Base-by-base conservation (phyloP, 2,113 vertebrate species). In the Bubo scandiacus region DNA sequence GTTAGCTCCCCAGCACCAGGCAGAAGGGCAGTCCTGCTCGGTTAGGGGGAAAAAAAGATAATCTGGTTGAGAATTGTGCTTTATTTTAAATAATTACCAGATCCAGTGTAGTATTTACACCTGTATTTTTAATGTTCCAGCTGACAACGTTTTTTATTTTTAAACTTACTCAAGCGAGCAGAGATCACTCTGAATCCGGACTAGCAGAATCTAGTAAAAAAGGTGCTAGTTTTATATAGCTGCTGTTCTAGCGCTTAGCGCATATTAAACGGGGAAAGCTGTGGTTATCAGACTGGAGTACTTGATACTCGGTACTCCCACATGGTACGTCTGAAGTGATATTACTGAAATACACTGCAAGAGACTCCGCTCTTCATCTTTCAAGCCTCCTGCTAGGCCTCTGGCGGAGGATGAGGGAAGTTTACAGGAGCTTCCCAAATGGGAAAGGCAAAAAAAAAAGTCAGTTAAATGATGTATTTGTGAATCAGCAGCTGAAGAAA, bases 401-500 rank as follows among this genome's bases (percentile, higher is more conserved):
- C 57, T 65, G 59, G 40, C 1, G 0, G 54, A 86, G 81, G 61
- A 58, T 54, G 30, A 78, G 42, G 81, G 70, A 73, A 54, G 54
- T 82, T 90, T 77, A 54, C 57, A 58, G 92, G 80, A 83, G 54
- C 47, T 92, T 78, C 91, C 88, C 75, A 55, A 88, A 63, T 20
- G 42, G 66, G 61, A 18, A 72, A 55, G 3, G 12, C 1, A 27
- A 62, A 18, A 61, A 68, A 68, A 68, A 8, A 82, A 25, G 21
- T 16, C 10, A n/a, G 61, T 79, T 58, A 72, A 89, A 63, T 3
- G 8, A 57, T 52, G 14, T 52, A 25, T 77, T 84, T 92, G 91
- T 94, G 73, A 90, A 63, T 90, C 91, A 90, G 87, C 95, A 92
- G 78, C 81, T 77, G 91, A 92, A 40, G 57, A 91, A 91, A 74